phyloP scores from a whole-genome alignment of 2,113 vertebrate species.

The Stomatorhinus ivindoensis region DNA sequence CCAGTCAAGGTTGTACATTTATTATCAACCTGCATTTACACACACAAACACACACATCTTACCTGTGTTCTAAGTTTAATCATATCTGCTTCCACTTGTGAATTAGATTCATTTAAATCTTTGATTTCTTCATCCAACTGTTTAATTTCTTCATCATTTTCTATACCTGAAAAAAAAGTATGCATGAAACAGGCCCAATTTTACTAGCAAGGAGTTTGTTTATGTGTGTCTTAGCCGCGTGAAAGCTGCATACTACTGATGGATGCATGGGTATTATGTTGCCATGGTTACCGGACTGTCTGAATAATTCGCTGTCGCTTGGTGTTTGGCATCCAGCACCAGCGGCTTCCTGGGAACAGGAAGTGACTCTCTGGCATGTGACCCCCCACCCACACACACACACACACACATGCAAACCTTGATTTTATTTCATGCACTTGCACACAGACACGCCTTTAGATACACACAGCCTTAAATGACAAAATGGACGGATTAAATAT shows the following conservation, averaged over 20 bases:
- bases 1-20: background rate
- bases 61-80: conserved; percentile 99
- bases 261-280: background rate
- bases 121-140: conserved; percentile 98
- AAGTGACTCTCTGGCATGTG: background rate
- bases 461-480: background rate
- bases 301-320: background rate
- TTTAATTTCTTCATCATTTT: conserved; percentile 95
- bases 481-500: background rate
- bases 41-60: conserved; percentile 33
- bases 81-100: conserved; percentile 98
- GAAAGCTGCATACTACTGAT: background rate
- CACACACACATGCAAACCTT: background rate
- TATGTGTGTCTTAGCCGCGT: background rate
- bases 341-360: background rate
- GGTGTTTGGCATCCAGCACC: background rate
- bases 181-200: background rate
- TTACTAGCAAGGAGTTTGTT: background rate
- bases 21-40: background rate
- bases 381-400: background rate
- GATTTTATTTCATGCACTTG: background rate
- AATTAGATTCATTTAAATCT: conserved; percentile 95
- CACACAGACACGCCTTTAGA: background rate
- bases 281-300: background rate
- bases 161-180: conserved; percentile 66